Percentiles rank a stretch among this genome's conserved stretches.
Evolutionary conservation across 2,113 vertebrate genomes (phyloP).

Genomic region (Corvus cornix): DNA sequence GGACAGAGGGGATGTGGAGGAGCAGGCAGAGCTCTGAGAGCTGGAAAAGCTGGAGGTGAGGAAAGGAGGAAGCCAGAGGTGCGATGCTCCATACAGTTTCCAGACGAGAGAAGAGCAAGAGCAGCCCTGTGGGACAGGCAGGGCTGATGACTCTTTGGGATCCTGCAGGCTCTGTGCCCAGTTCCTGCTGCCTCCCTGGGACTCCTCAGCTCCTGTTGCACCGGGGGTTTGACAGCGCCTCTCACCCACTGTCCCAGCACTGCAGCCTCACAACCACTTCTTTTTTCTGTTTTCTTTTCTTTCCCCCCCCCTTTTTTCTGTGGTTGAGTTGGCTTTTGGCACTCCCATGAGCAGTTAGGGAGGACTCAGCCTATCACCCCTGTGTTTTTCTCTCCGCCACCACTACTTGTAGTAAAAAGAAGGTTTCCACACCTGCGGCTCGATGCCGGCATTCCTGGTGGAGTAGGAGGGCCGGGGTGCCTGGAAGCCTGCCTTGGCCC

Average conservation of each 20-base stretch:
- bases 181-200: not conserved
- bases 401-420: constrained; percentile 82
- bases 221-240: accelerated
- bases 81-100: not conserved
- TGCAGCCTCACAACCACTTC: not conserved
- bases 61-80: not conserved
- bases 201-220: not conserved
- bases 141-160: not conserved
- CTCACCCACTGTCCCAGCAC: not conserved
- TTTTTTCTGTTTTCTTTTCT: not conserved
- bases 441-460: constrained; percentile 88
- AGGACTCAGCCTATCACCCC: not conserved
- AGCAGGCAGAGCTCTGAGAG: not conserved
- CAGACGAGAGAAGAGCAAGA: constrained; percentile 20
- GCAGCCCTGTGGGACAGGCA: not conserved
- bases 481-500: constrained; percentile 75
- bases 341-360: not conserved
- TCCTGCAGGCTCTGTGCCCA: not conserved
- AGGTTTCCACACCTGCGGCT: constrained; percentile 98
- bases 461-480: constrained; percentile 92
- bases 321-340: not conserved
- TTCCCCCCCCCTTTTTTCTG: accelerated
- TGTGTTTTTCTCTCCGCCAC: not conserved
- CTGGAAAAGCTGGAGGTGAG: not conserved
- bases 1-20: not conserved